These are phyloP conservation scores for Myotis myotis DNA, from an alignment of 2,797 vertebrate species.

Conservation along the genomic window DNA sequence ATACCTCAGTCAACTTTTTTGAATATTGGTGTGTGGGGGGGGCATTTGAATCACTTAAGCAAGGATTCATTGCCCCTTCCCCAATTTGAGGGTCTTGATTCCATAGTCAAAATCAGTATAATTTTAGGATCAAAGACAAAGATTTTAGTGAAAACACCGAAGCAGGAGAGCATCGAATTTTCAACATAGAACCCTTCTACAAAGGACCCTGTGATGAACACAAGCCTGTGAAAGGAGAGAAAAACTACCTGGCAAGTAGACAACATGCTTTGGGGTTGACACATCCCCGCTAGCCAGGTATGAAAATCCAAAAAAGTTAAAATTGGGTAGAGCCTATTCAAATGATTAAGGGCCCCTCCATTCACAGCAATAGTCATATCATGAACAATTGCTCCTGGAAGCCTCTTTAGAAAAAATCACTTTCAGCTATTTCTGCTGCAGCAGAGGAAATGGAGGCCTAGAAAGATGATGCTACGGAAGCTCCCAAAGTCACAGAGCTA, in stretches of 20 bases:
- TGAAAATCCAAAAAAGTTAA: neutral
- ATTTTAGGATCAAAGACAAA: neutral
- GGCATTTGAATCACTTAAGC: neutral
- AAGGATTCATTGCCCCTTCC: neutral
- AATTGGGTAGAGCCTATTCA: neutral
- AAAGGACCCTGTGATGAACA: neutral
- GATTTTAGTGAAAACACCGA: neutral
- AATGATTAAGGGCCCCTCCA: neutral
- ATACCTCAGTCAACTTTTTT: neutral
- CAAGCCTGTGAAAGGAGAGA: neutral
- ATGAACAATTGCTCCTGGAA: neutral
- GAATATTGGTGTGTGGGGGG: neutral
- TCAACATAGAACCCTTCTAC: fast-evolving
- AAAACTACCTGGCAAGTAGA: neutral
- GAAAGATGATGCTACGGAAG: neutral
- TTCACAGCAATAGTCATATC: neutral
- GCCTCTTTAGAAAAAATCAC: neutral
- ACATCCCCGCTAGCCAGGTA: neutral
- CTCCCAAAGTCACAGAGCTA: neutral
- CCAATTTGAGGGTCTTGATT: neutral
- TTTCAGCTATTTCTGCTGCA: neutral
- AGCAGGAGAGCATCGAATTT: neutral
- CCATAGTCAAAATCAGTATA: neutral
- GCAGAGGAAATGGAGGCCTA: neutral
- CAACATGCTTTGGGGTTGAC: fast-evolving